phyloP scores from a whole-genome alignment of 2,797 vertebrate species.

The Zenarchopterus dispar region DNA sequence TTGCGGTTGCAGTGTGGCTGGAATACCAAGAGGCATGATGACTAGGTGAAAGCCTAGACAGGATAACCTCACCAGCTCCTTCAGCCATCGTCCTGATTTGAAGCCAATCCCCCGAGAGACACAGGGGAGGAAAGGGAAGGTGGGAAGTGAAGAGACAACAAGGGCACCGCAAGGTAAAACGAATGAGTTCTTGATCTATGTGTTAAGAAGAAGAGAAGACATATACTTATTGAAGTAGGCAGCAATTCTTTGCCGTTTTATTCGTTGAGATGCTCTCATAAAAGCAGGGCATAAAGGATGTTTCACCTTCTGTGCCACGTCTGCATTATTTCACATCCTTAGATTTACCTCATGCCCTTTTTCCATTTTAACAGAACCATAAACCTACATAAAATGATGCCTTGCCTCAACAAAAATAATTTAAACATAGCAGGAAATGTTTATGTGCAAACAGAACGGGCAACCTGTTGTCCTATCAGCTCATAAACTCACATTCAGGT shows the following conservation, averaged over 20 bases:
- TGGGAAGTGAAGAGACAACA: slow-evolving; percentile 28
- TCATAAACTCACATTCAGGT: slow-evolving; percentile 15
- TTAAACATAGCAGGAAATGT: slow-evolving; percentile 30
- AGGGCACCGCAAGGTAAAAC: slow-evolving; percentile 44
- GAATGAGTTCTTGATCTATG: slow-evolving; percentile 31
- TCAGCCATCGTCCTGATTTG: slow-evolving; percentile 45
- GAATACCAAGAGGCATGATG: slow-evolving; percentile 74
- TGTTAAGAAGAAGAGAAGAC: slow-evolving; percentile 21
- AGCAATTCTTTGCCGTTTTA: slow-evolving; percentile 27
- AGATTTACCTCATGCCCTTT: slow-evolving; percentile 34
- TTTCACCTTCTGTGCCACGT: slow-evolving; percentile 18
- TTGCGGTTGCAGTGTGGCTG: slow-evolving; percentile 54
- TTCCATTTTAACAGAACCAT: slow-evolving; percentile 46
- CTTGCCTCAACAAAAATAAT: slow-evolving; percentile 43
- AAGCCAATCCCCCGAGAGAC: slow-evolving; percentile 26
- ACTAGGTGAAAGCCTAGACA: slow-evolving; percentile 73
- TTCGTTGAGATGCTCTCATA: slow-evolving; percentile 52
- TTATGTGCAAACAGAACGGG: slow-evolving; percentile 6
- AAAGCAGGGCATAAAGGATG: slow-evolving; percentile 45
- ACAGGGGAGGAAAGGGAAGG: not conserved
- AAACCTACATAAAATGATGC: slow-evolving; percentile 43
- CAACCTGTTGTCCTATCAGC: slow-evolving; percentile 14
- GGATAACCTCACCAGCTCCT: slow-evolving; percentile 67
- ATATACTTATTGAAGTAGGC: slow-evolving; percentile 8
- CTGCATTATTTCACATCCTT: slow-evolving; percentile 25